Evolutionary conservation across 2,797 vertebrate species (phyloP), one percentile per base, ranked within the genome.

Genomic region (Yasuhikotakia modesta): DNA sequence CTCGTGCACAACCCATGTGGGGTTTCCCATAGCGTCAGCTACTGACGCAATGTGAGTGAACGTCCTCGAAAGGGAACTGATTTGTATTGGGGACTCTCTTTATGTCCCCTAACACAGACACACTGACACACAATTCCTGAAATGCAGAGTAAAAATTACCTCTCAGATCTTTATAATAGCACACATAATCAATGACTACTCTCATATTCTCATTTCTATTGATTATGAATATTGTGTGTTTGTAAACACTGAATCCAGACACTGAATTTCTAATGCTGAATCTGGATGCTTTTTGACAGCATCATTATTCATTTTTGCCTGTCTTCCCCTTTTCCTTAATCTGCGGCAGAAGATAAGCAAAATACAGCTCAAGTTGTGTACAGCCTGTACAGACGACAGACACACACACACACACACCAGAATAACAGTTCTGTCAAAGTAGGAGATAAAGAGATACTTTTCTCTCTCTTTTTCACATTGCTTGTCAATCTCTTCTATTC

Each of bases 341-440:
- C 72, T 53, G 19, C 6, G 39, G 61, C 19, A 55, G 72, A 74
- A 30, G 50, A 52, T 73, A 21, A 65, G 32, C 7, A 35, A 22
- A 1, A 17, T 21, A 43, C 39, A 22, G 13, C 17, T 32, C 4
- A 22, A 65, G 60, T 22, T 27, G 5, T 17, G 71, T 52, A 19
- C 6, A 52, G 45, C 5, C 16, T 4, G 21, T 58, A 43, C 52
- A 39, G 69, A 57, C 13, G 35, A 27, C 43, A 61, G 55, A 55
- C 32, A 53, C 11, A 60, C 55, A 46, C 17, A 48, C n/a, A 73
- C n/a, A 53, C 63, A 57, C 58, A 73, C 63, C 58, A 50, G 43
- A 73, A 73, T 63, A 73, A 63, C 58, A 3, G 43, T 63, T 73
- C 71, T 73, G 58, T 73, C 70, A 73, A 30, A 35, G 35, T 35